Evolutionary conservation across 1,140 invertebrate genomes (phyloP).

Genomic region (Caenorhabditis brenneri): DNA sequence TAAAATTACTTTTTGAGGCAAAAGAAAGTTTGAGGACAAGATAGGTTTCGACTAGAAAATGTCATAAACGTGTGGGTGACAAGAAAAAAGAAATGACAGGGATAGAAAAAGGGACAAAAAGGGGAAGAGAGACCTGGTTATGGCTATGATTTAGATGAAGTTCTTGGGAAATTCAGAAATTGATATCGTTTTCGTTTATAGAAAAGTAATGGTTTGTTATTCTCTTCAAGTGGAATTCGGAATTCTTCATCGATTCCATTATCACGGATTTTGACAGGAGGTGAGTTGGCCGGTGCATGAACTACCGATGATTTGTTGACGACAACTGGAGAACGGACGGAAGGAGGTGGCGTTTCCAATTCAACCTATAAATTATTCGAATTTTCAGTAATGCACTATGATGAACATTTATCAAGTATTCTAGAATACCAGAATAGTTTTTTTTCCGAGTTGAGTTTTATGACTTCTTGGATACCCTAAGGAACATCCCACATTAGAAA

Average conservation of each 20-base stretch:
- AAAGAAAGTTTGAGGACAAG: slow-evolving; percentile 17
- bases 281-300: slow-evolving; percentile 17
- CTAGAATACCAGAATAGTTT: neutral
- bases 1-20: neutral
- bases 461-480: no score
- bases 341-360: neutral
- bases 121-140: slow-evolving; percentile 28
- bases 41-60: slow-evolving; percentile 39
- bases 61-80: slow-evolving; percentile 33
- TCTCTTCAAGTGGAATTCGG: slow-evolving; percentile 52
- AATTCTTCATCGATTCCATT: slow-evolving; percentile 50
- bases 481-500: no score
- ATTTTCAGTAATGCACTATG: neutral
- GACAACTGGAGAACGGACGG: slow-evolving; percentile 26
- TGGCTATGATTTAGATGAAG: slow-evolving; percentile 59
- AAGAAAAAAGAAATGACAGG: neutral
- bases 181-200: slow-evolving; percentile 62
- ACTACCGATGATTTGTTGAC: slow-evolving; percentile 41
- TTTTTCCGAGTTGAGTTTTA: no score
- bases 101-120: neutral
- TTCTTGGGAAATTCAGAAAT: slow-evolving; percentile 62
- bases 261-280: slow-evolving; percentile 45
- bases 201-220: slow-evolving; percentile 54
- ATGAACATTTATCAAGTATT: neutral
- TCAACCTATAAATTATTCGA: neutral